phyloP scores from a whole-genome alignment of 92 coral and sea anemone species.

The Nematostella vectensis region DNA sequence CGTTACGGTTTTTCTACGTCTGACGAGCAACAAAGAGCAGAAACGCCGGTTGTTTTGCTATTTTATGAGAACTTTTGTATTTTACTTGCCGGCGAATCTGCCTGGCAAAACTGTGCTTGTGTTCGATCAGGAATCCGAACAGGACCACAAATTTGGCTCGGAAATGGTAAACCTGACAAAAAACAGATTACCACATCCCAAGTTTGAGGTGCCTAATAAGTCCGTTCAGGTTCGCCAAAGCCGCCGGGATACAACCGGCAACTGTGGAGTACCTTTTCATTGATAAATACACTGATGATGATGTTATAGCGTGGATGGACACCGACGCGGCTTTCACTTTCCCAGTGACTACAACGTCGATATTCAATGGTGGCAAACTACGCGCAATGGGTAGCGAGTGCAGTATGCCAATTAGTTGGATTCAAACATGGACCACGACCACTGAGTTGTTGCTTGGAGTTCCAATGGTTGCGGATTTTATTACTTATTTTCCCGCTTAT shows the following conservation, averaged over 20 bases:
- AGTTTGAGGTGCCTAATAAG: conserved; percentile 1
- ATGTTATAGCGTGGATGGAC: conserved; percentile 34
- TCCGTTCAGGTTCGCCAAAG: conserved; percentile 10
- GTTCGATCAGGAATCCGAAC: conserved; percentile 17
- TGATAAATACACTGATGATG: conserved; percentile 21
- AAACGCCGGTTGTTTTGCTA: not conserved
- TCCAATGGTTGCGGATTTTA: conserved; percentile 23
- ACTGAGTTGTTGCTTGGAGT: conserved; percentile 13
- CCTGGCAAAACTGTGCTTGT: not conserved
- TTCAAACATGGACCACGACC: conserved; percentile 7
- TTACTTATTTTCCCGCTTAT: conserved; percentile 31
- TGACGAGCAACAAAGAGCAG: no score
- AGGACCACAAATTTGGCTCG: conserved; percentile 6
- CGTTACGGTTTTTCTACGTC: no score
- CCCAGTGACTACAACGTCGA: conserved; percentile 4
- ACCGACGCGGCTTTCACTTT: conserved; percentile 9
- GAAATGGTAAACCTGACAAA: not conserved
- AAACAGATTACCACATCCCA: conserved; percentile 7
- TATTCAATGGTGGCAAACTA: conserved; percentile 5
- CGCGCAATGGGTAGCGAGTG: conserved; percentile 8
- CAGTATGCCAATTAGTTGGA: not conserved
- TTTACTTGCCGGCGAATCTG: not conserved
- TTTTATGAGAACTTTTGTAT: not conserved
- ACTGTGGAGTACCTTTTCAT: conserved; percentile 8
- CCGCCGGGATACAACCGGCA: not conserved